Evolutionary conservation across 2,113 vertebrate genomes (phyloP).

Genomic region (Semnornis frantzii): DNA sequence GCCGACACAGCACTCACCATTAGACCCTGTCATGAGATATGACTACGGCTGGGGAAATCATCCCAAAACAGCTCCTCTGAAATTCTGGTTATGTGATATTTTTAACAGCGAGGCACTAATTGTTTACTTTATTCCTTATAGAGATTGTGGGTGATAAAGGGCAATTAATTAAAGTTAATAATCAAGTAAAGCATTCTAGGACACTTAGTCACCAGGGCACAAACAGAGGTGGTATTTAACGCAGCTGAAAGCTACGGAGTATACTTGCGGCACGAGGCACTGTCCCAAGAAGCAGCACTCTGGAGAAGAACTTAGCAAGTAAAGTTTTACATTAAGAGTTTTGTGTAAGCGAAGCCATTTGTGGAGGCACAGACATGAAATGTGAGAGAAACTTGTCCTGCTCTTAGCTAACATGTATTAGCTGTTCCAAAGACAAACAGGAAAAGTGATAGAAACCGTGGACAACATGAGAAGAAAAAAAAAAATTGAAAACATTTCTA

Average conservation of each 20-base stretch:
- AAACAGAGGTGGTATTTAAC: not conserved
- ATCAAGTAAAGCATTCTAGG: not conserved
- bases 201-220: not conserved
- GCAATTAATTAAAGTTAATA: conserved; percentile 21
- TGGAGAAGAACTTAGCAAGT: not conserved
- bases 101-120: not conserved
- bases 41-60: not conserved
- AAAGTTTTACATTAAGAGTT: not conserved
- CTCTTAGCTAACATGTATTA: not conserved
- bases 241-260: not conserved
- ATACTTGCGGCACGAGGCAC: not conserved
- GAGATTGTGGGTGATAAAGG: not conserved
- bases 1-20: not conserved
- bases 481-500: not conserved
- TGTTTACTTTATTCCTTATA: not conserved
- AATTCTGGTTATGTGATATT: not conserved
- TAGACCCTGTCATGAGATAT: not conserved
- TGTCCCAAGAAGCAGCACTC: not conserved
- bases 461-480: not conserved
- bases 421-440: not conserved
- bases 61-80: not conserved
- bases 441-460: not conserved
- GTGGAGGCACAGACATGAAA: not conserved
- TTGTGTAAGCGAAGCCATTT: not conserved
- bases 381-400: not conserved